Evolutionary conservation across 2,888 invertebrate genomes (phyloP).

Genomic region (Asteroscopus sphinx): DNA sequence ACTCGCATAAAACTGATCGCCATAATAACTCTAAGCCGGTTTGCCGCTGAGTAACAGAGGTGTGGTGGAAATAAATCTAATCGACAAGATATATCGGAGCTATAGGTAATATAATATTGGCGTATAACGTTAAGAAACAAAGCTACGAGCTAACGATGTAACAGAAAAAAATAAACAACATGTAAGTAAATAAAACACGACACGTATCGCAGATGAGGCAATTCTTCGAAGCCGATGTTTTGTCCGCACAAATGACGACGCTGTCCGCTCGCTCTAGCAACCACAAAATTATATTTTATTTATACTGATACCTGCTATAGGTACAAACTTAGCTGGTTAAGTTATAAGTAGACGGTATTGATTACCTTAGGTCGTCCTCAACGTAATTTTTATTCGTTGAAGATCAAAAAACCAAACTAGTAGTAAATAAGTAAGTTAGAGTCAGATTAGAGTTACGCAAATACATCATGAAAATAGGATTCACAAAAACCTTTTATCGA

Average conservation of each 20-base stretch:
- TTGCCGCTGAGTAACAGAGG: slow-evolving; percentile 53
- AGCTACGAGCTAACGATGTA: slow-evolving; percentile 56
- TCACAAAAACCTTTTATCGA: background rate
- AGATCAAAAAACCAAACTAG: background rate
- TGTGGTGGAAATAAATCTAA: slow-evolving; percentile 60
- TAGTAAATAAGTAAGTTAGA: background rate
- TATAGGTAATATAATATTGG: slow-evolving; percentile 64
- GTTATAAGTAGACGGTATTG: background rate
- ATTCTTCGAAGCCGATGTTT: slow-evolving; percentile 70
- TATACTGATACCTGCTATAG: slow-evolving; percentile 20
- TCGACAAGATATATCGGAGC: slow-evolving; percentile 59
- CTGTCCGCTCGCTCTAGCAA: slow-evolving; percentile 36
- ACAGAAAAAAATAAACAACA: slow-evolving; percentile 64
- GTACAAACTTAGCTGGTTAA: slow-evolving; percentile 2
- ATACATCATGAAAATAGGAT: background rate
- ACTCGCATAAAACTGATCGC: slow-evolving; percentile 42
- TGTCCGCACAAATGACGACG: slow-evolving; percentile 61
- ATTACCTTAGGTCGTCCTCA: background rate
- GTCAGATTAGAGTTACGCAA: background rate
- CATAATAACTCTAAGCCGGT: slow-evolving; percentile 49
- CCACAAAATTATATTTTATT: slow-evolving; percentile 48
- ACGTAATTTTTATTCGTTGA: background rate
- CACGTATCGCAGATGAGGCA: slow-evolving; percentile 60
- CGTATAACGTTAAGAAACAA: slow-evolving; percentile 62
- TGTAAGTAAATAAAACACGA: slow-evolving; percentile 71